Base-by-base conservation (phyloP, 2,888 invertebrate species). In the Selenia dentaria region DNA sequence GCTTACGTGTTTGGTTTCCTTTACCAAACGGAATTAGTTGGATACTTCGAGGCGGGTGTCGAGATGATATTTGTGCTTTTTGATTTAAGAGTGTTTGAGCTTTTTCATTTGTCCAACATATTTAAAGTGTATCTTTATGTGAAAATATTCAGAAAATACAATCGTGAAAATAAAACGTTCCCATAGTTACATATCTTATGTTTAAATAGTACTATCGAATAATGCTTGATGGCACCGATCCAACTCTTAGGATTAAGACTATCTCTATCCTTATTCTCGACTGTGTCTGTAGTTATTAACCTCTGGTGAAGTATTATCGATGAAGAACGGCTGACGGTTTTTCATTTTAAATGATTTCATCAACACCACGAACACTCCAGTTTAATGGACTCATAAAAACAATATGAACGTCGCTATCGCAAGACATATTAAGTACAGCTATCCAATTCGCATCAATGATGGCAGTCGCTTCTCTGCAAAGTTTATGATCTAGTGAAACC, bases 371-470 rank as follows among this genome's bases (percentile, higher is more conserved):
- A n/a, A n/a, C n/a, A n/a, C n/a, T n/a, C n/a, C n/a, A n/a, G n/a
- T n/a, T n/a, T n/a, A n/a, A n/a, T n/a, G n/a, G n/a, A n/a, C n/a
- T n/a, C n/a, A n/a, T 24, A 26, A 20, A 38, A 49, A 28, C 39
- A 44, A 29, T 44, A 46, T 35, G 40, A 53, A 74, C 62, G 62
- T 80, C 78, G 80, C 81, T 73, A 70, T 68, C 70, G 76, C 81
- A 64, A 66, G 62, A 69, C 64, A 58, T 54, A 24, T 27, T 33
- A 33, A 24, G 22, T 33, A 51, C 57, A n/a, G n/a, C n/a, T n/a
- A 67, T 61, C 44, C 35, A 82, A 78, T 80, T 85, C 85, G 85
- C 85, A 71, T 67, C 62, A 59, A 22, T 68, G 60, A 51, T 64
- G 53, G 61, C 74, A 72, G 54, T 83, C 80, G 84, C 83, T 69